Conservation (phyloP, 2,113 vertebrate species). For the Thermophis baileyi region DNA sequence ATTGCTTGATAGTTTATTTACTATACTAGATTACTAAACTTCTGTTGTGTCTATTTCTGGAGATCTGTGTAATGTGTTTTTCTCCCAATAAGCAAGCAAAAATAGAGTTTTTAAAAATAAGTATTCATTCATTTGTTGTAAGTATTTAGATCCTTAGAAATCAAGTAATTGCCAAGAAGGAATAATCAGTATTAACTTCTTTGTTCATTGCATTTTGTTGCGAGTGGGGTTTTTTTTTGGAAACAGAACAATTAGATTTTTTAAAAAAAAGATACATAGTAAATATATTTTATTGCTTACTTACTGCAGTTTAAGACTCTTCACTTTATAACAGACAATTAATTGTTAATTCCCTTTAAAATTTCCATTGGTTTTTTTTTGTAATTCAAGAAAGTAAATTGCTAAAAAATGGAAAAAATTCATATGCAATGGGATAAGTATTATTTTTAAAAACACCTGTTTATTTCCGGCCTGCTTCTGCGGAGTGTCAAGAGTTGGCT, state of each 20-base stretch:
- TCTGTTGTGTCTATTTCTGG: background rate
- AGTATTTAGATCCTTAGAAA: background rate
- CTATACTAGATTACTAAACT: background rate
- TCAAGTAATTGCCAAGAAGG: background rate
- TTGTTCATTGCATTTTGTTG: background rate
- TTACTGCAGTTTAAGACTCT: background rate
- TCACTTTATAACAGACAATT: background rate
- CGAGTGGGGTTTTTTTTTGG: background rate
- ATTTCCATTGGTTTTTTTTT: background rate
- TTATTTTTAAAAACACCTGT: conserved; percentile 30
- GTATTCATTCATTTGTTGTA: background rate
- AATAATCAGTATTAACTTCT: background rate
- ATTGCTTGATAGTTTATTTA: background rate
- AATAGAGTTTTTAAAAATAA: background rate
- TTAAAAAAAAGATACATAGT: background rate
- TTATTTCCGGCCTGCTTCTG: conserved; percentile 25
- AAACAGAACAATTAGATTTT: background rate
- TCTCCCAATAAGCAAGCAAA: background rate
- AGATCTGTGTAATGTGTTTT: background rate
- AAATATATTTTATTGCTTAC: background rate
- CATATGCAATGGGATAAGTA: conserved; percentile 3
- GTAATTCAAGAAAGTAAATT: conserved; percentile 31
- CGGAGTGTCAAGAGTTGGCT: background rate
- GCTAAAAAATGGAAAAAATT: conserved; percentile 23
- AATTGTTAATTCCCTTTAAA: background rate